Evolutionary conservation across 2,113 vertebrate genomes (phyloP).

Genomic region (Hyla sarda): DNA sequence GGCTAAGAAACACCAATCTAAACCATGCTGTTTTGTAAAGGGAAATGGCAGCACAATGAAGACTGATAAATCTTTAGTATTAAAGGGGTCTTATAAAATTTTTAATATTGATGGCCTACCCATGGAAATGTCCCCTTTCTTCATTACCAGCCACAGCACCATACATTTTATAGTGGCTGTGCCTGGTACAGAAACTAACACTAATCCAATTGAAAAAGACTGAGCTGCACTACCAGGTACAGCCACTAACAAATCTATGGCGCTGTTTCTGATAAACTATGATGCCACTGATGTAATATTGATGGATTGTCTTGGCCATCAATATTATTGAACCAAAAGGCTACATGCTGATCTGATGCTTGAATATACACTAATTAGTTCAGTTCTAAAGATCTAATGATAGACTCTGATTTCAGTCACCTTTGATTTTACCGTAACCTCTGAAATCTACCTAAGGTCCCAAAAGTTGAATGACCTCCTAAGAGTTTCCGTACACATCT

Average conservation of each 20-base stretch:
- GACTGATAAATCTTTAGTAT: too few species aligned
- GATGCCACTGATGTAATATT: background rate
- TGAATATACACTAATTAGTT: background rate
- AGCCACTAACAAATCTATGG: background rate
- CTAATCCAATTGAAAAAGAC: too few species aligned
- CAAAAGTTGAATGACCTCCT: background rate
- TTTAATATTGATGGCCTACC: too few species aligned
- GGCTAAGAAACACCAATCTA: too few species aligned
- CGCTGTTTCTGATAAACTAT: too few species aligned
- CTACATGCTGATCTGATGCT: background rate
- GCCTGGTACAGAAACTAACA: background rate
- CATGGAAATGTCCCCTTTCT: background rate
- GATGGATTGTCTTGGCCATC: background rate
- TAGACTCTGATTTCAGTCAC: background rate
- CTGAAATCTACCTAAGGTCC: background rate
- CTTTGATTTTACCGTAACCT: background rate
- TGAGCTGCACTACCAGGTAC: background rate
- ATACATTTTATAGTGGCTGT: background rate
- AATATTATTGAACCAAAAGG: background rate
- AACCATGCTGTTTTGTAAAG: too few species aligned
- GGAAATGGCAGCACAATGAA: too few species aligned
- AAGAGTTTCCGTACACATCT: background rate
- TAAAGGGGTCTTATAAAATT: too few species aligned
- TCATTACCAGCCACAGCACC: background rate
- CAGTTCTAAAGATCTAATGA: too few species aligned